A percentile compares a stretch with the other conserved stretches of the same genome.
phyloP scores from a whole-genome alignment of 2,888 invertebrate species.

The Drosophila incognita region DNA sequence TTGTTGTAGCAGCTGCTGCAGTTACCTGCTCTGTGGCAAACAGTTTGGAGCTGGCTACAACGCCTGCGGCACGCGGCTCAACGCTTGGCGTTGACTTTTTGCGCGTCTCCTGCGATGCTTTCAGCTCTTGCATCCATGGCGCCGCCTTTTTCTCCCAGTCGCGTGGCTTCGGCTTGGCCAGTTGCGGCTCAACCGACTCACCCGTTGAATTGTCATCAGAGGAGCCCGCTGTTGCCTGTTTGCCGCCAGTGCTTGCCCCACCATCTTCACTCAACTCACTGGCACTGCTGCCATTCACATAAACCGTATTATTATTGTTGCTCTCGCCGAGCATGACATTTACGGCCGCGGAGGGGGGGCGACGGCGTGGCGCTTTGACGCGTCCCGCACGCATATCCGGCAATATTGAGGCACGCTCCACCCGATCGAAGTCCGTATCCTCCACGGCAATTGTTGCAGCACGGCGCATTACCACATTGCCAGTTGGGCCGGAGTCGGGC shows the following conservation, averaged over 20 bases:
- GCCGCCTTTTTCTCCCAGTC: constrained; percentile 91
- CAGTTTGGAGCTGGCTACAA: constrained; percentile 62
- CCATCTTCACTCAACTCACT: constrained; percentile 71
- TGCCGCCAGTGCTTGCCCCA: constrained; percentile 49
- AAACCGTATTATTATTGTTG: constrained; percentile 82
- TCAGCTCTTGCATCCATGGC: constrained; percentile 93
- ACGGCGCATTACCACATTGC: constrained; percentile 74
- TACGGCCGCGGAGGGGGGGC: constrained; percentile 87
- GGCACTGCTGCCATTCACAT: constrained; percentile 81
- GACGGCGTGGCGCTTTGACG: constrained; percentile 87
- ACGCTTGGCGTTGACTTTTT: constrained; percentile 84
- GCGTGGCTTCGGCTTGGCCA: constrained; percentile 88
- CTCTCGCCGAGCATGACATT: constrained; percentile 82
- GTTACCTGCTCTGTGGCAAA: constrained; percentile 62
- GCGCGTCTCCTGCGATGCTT: constrained; percentile 88
- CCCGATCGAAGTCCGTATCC: constrained; percentile 87
- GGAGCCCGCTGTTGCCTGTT: constrained; percentile 56
- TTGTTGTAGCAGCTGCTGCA: constrained; percentile 47
- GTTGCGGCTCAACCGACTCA: constrained; percentile 71
- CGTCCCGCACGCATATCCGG: constrained; percentile 88
- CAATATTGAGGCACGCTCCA: constrained; percentile 88
- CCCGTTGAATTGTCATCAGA: constrained; percentile 82
- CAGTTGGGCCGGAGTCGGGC: constrained; percentile 69
- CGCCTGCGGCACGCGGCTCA: constrained; percentile 71
- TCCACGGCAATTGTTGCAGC: constrained; percentile 81